Percentiles rank a stretch among this genome's conserved stretches.
These are phyloP conservation scores for Dynastes grantii DNA, from an alignment of 2,888 invertebrate genomes.

Conservation along the genomic window DNA sequence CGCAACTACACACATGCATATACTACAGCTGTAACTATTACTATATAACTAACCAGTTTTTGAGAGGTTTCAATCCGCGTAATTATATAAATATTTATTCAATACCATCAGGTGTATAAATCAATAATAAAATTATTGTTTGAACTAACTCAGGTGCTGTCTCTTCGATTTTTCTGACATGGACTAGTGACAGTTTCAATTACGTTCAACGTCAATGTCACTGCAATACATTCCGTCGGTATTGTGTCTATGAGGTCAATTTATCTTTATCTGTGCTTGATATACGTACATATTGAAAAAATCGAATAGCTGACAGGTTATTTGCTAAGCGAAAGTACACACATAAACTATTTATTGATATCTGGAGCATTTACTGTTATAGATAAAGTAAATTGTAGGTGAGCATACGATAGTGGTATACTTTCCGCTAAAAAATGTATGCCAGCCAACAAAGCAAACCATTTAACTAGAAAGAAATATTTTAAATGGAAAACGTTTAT, in stretches of 20 bases:
- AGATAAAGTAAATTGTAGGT: no score
- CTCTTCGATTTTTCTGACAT: slow-evolving; percentile 9
- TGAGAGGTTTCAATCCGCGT: neutral
- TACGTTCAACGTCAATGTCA: slow-evolving; percentile 8
- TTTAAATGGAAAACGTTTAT: no score
- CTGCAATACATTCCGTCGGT: neutral
- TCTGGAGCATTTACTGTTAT: neutral
- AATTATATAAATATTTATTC: neutral
- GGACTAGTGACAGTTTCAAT: neutral
- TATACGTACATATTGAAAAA: slow-evolving; percentile 1
- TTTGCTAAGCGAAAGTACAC: slow-evolving; percentile 15
- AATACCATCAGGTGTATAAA: neutral
- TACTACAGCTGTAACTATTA: no score
- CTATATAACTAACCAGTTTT: no score
- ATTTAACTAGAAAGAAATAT: no score
- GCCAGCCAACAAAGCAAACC: no score
- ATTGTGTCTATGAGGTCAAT: neutral
- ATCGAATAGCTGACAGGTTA: slow-evolving; percentile 22
- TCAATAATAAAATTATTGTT: slow-evolving; percentile 7
- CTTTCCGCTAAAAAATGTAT: neutral
- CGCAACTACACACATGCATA: neutral
- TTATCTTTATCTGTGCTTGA: slow-evolving; percentile 15
- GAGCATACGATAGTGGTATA: slow-evolving; percentile 5
- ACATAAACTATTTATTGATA: slow-evolving; percentile 3
- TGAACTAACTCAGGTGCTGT: neutral